Evolutionary conservation across 2,888 invertebrate species (phyloP).

Genomic region (Poecilobothrus nobilitatus): DNA sequence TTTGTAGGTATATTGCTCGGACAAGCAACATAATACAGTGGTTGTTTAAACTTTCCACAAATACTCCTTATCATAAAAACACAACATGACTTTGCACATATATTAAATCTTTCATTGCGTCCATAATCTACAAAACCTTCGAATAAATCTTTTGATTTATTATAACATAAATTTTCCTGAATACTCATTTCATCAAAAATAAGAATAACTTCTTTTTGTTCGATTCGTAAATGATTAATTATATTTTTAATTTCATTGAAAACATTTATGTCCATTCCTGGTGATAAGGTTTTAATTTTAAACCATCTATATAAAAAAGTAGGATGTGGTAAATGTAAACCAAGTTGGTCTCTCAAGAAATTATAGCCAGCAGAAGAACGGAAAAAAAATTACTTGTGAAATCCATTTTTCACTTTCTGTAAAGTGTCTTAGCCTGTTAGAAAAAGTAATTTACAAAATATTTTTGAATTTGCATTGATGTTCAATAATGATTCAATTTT

Average conservation of each 20-base stretch:
- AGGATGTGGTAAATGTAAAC: too few relatives aligned
- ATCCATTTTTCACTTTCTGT: too few relatives aligned
- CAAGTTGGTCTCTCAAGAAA: too few relatives aligned
- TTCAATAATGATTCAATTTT: too few relatives aligned
- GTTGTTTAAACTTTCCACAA: constrained; percentile 15
- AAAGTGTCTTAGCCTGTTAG: too few relatives aligned
- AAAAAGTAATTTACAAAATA: too few relatives aligned
- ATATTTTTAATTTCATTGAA: constrained; percentile 11
- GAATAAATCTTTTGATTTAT: constrained; percentile 13
- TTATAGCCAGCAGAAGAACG: too few relatives aligned
- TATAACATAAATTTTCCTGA: constrained; percentile 16
- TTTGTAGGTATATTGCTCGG: constrained; percentile 8
- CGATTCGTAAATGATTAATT: not conserved
- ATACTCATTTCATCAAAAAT: constrained; percentile 19
- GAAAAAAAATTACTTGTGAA: too few relatives aligned
- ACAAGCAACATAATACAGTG: constrained; percentile 13
- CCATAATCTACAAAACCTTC: constrained; percentile 19
- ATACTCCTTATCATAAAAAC: constrained; percentile 15
- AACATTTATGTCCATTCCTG: constrained; percentile 5
- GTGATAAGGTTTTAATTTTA: not conserved
- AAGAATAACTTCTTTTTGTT: constrained; percentile 16
- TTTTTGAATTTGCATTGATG: too few relatives aligned
- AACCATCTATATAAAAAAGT: too few relatives aligned
- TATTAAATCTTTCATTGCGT: not conserved
- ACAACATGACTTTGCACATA: constrained; percentile 9